Evolutionary conservation across 2,888 invertebrate genomes (phyloP).

Genomic region (Polymixis flavicincta): DNA sequence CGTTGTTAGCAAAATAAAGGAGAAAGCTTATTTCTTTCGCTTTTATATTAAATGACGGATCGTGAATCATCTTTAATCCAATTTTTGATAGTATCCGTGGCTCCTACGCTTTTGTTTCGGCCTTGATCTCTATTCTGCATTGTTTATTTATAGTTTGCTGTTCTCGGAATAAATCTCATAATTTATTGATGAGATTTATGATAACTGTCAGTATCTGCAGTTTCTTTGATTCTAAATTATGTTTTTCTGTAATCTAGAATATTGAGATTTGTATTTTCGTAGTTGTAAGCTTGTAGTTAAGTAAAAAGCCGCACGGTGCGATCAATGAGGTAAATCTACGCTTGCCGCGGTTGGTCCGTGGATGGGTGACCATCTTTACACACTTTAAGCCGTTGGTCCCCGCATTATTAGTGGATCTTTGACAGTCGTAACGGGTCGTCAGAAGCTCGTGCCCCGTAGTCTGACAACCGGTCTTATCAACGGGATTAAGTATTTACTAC

Average conservation of each 20-base stretch:
- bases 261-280: not conserved
- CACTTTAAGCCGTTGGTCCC: no score
- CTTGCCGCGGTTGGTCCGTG: no score
- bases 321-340: no score
- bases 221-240: not conserved
- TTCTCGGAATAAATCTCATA: slow-evolving; percentile 26
- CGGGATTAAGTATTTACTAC: no score
- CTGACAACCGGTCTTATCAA: no score
- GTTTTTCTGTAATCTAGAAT: not conserved
- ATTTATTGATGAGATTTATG: slow-evolving; percentile 40
- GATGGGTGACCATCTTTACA: no score
- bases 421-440: no score
- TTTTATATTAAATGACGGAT: slow-evolving; percentile 56
- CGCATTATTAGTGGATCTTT: no score
- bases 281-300: no score
- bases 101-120: slow-evolving; percentile 31
- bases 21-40: slow-evolving; percentile 54
- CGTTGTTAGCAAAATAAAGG: slow-evolving; percentile 46
- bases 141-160: slow-evolving; percentile 63
- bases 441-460: no score
- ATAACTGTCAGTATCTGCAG: not conserved
- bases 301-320: no score
- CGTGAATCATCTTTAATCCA: slow-evolving; percentile 63
- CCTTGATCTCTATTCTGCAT: slow-evolving; percentile 54
- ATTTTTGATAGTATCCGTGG: slow-evolving; percentile 58